Percentiles rank a stretch among this genome's conserved stretches.
Evolutionary conservation across 2,888 invertebrate genomes (phyloP).

Genomic region (Rhagium mordax): DNA sequence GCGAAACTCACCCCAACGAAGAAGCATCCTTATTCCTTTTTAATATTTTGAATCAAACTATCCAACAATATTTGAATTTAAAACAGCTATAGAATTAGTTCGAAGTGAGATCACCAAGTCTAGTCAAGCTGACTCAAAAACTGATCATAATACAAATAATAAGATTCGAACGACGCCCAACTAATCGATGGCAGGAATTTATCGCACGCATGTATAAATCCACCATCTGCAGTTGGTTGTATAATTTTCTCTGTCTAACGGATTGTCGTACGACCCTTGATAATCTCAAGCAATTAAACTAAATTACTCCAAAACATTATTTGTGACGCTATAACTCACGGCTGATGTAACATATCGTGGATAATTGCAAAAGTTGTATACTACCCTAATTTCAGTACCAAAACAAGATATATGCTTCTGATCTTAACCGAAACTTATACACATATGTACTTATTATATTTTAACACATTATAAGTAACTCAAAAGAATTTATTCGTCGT

Average conservation of each 20-base stretch:
- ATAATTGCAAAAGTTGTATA: conserved; percentile 58
- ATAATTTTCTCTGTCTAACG: conserved; percentile 41
- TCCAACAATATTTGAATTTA: too few species aligned
- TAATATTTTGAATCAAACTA: too few species aligned
- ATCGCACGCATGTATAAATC: conserved; percentile 21
- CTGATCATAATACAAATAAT: not conserved
- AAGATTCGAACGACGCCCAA: not conserved
- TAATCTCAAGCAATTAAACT: conserved; percentile 60
- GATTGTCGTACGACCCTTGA: conserved; percentile 53
- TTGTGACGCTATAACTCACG: conserved; percentile 58
- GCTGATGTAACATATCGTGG: conserved; percentile 53
- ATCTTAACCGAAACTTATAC: conserved; percentile 18
- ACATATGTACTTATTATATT: too few species aligned
- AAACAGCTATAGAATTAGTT: too few species aligned
- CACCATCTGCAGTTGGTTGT: conserved; percentile 15
- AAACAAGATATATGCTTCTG: conserved; percentile 33
- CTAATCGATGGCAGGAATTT: conserved; percentile 21
- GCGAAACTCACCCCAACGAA: too few species aligned
- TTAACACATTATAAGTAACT: too few species aligned
- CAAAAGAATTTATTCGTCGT: not conserved
- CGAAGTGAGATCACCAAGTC: too few species aligned
- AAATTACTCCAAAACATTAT: conserved; percentile 61
- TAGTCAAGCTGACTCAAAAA: not conserved
- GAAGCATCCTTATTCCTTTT: too few species aligned
- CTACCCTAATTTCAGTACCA: conserved; percentile 50